Percentiles rank a stretch among this genome's conserved stretches.
Conservation (phyloP, 2,888 invertebrate genomes). For the Drosophila borborema region DNA sequence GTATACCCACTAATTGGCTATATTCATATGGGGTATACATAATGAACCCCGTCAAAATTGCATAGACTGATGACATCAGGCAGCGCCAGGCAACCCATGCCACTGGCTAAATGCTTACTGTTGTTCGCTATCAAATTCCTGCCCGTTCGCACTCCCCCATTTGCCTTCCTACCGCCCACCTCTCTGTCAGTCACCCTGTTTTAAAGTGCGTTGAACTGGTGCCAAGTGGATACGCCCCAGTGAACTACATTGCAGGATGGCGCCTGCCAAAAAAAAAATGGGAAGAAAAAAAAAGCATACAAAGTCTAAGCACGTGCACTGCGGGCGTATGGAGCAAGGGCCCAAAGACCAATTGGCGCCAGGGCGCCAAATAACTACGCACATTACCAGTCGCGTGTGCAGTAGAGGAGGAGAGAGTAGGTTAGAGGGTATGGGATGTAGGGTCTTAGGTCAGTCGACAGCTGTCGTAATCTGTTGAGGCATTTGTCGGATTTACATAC, state of each 20-base stretch:
- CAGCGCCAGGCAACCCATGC: slow-evolving; percentile 48
- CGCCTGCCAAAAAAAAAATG: slow-evolving; percentile 62
- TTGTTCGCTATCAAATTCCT: background rate
- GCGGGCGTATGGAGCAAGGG: slow-evolving; percentile 11
- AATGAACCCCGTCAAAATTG: slow-evolving; percentile 20
- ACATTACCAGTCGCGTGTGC: slow-evolving; percentile 31
- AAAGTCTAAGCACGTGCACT: slow-evolving; percentile 65
- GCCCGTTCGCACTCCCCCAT: background rate
- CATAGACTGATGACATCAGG: slow-evolving; percentile 68
- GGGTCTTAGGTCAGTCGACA: slow-evolving; percentile 42
- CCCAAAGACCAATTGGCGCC: slow-evolving; percentile 59
- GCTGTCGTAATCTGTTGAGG: slow-evolving; percentile 57
- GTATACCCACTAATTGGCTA: background rate
- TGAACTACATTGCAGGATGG: slow-evolving; percentile 68
- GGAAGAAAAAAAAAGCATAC: background rate
- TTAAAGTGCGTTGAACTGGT: slow-evolving; percentile 75
- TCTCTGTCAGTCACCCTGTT: slow-evolving; percentile 26
- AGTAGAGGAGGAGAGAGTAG: background rate
- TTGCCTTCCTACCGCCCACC: too few relatives aligned
- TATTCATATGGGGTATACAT: background rate
- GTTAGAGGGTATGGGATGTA: background rate
- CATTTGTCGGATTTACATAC: slow-evolving; percentile 32
- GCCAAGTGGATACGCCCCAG: slow-evolving; percentile 76
- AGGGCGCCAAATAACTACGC: slow-evolving; percentile 51
- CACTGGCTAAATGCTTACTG: slow-evolving; percentile 2